phyloP scores from a whole-genome alignment of 2,797 vertebrate species.

The Tragelaphus oryx region DNA sequence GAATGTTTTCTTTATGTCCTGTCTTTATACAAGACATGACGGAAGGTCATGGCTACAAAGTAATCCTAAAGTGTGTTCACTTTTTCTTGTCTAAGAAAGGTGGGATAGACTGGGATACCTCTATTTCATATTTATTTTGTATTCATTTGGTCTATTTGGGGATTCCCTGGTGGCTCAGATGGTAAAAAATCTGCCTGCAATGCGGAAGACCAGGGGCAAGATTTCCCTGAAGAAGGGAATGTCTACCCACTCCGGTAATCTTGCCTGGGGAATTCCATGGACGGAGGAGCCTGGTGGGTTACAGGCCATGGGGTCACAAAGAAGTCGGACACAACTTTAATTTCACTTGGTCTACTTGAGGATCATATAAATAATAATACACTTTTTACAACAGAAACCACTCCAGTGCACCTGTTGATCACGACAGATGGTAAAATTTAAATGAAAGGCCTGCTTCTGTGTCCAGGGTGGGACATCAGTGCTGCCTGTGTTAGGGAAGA shows the following conservation, averaged over 20 bases:
- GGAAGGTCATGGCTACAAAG: not conserved
- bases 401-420: not conserved
- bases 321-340: not conserved
- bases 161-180: not conserved
- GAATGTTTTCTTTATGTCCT: not conserved
- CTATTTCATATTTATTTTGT: not conserved
- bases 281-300: not conserved
- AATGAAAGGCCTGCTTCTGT: not conserved
- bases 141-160: not conserved
- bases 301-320: not conserved
- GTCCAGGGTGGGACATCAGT: fast-evolving
- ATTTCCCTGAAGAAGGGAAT: not conserved
- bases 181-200: not conserved
- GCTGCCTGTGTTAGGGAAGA: not conserved
- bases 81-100: not conserved
- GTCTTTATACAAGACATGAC: not conserved
- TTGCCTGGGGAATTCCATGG: not conserved
- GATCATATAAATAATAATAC: not conserved
- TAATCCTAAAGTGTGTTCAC: not conserved
- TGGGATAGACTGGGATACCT: not conserved
- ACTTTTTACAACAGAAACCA: not conserved
- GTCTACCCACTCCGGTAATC: not conserved
- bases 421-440: not conserved
- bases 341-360: not conserved
- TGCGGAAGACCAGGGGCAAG: not conserved